Percentiles rank a stretch among this genome's conserved stretches.
Evolutionary conservation across 2,113 vertebrate genomes (phyloP).

Genomic region (Empidonax traillii): DNA sequence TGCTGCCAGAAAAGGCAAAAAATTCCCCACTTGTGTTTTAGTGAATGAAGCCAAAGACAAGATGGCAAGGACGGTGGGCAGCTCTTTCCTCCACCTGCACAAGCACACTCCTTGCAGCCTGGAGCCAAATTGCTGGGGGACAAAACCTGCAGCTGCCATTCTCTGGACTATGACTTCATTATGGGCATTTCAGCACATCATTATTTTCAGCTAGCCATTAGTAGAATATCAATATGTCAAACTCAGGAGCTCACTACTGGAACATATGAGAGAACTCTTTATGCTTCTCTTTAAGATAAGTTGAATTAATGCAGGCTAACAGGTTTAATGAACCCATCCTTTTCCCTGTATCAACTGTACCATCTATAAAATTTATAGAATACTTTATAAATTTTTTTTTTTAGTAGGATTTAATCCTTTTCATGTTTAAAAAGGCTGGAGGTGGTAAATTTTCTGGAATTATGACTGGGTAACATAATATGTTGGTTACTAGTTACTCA

Average conservation of each 20-base stretch:
- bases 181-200: fast-evolving
- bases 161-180: background rate
- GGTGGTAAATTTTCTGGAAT: background rate
- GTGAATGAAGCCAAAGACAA: background rate
- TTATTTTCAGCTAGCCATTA: background rate
- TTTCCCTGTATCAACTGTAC: too few species aligned
- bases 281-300: background rate
- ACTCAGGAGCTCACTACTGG: background rate
- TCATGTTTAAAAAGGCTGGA: slow-evolving; percentile 4
- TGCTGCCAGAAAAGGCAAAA: background rate
- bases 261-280: background rate
- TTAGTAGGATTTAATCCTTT: background rate
- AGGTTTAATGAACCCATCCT: background rate
- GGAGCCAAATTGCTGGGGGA: fast-evolving
- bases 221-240: background rate
- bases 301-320: background rate
- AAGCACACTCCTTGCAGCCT: background rate
- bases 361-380: background rate
- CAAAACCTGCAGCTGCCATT: background rate
- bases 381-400: background rate
- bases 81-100: background rate
- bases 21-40: background rate
- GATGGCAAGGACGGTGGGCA: background rate
- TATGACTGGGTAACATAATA: background rate
- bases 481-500: slow-evolving; percentile 16